Percentiles rank a stretch among this genome's conserved stretches.
These are phyloP conservation scores for Micropoecilia bifurca DNA, from an alignment of 2,797 vertebrate species.

Conservation along the genomic window DNA sequence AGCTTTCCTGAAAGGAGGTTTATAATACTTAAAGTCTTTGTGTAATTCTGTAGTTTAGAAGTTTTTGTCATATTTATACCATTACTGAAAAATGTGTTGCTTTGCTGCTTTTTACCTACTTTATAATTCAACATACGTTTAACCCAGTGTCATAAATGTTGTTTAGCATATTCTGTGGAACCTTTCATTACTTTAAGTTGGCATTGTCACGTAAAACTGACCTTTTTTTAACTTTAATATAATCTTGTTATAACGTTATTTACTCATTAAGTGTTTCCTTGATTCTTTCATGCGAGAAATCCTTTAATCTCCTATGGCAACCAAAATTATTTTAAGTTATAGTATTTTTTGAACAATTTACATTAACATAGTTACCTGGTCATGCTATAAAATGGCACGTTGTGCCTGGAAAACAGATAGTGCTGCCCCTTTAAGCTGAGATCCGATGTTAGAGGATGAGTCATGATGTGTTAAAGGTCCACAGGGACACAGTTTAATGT, in stretches of 20 bases:
- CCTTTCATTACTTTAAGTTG: too few species aligned
- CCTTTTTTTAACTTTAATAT: too few species aligned
- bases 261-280: background rate
- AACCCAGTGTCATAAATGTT: background rate
- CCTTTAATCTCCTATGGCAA: too few species aligned
- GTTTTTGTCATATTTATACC: background rate
- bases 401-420: too few species aligned
- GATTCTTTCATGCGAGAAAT: too few species aligned
- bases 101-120: background rate
- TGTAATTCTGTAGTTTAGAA: background rate
- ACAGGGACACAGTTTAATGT: conserved; percentile 18
- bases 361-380: too few species aligned
- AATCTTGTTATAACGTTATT: background rate
- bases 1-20: conserved; percentile 24
- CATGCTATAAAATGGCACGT: too few species aligned
- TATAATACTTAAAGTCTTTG: conserved; percentile 4
- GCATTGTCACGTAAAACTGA: too few species aligned
- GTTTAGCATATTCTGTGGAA: background rate
- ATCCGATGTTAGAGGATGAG: background rate
- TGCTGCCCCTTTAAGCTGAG: background rate
- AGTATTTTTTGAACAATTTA: too few species aligned
- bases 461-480: conserved; percentile 26
- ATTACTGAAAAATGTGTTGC: background rate
- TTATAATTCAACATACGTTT: background rate
- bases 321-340: too few species aligned